Conservation (phyloP, 2,113 vertebrate genomes). For the Chaenogobius annularis region DNA sequence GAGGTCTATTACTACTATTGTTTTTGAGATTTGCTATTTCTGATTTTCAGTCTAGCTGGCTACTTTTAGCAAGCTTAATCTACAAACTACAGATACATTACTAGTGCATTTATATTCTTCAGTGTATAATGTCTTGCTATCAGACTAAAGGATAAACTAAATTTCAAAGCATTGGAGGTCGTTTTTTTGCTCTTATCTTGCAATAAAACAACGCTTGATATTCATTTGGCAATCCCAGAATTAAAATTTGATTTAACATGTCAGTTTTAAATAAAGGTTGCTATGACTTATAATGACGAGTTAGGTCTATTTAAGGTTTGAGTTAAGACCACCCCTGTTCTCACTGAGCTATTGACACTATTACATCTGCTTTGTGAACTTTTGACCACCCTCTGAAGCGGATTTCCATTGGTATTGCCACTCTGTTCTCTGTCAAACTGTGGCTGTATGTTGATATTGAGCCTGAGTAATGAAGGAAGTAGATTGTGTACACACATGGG, state of each 20-base stretch:
- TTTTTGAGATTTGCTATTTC: too few relatives aligned
- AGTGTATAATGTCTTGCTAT: too few relatives aligned
- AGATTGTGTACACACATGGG: slow-evolving; percentile 67
- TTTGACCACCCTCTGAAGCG: slow-evolving; percentile 23
- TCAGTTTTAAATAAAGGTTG: not conserved
- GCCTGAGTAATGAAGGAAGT: slow-evolving; percentile 66
- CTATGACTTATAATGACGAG: not conserved
- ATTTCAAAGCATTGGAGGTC: too few relatives aligned
- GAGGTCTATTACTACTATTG: too few relatives aligned
- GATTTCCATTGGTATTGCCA: slow-evolving; percentile 5
- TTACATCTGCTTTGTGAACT: slow-evolving; percentile 22
- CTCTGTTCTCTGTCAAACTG: slow-evolving; percentile 8
- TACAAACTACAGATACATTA: too few relatives aligned
- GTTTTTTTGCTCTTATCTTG: too few relatives aligned
- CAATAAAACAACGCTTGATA: too few relatives aligned
- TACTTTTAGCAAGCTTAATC: too few relatives aligned
- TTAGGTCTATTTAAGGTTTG: not conserved
- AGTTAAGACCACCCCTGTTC: not conserved
- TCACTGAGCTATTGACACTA: not conserved
- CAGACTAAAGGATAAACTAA: too few relatives aligned
- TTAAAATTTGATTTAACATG: not conserved
- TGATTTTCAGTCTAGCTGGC: too few relatives aligned
- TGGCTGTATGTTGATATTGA: slow-evolving; percentile 37
- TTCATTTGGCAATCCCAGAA: not conserved
- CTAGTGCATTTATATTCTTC: too few relatives aligned